phyloP scores from a whole-genome alignment of 2,888 invertebrate genomes.

The Drosophila neotestacea region DNA sequence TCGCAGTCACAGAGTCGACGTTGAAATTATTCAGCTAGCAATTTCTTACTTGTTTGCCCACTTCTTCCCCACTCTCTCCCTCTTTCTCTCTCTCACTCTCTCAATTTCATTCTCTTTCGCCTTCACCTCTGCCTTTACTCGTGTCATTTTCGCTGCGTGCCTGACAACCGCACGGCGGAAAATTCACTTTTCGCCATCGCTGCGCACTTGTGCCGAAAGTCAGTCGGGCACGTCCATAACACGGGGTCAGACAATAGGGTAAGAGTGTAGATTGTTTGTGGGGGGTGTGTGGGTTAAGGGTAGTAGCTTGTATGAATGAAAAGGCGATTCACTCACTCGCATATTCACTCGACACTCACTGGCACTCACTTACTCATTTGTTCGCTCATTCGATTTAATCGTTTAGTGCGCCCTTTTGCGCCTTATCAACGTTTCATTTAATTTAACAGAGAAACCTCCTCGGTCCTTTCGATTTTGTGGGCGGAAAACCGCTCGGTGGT shows the following conservation, averaged over 20 bases:
- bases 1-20: slow-evolving; percentile 16
- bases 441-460: slow-evolving; percentile 62
- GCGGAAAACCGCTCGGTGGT: slow-evolving; percentile 25
- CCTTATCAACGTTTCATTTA: slow-evolving; percentile 82
- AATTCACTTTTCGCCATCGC: slow-evolving; percentile 82
- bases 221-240: slow-evolving; percentile 77
- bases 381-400: slow-evolving; percentile 79
- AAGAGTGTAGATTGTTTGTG: not conserved
- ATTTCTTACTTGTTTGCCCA: slow-evolving; percentile 58
- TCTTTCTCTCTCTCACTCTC: not conserved
- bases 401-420: slow-evolving; percentile 81
- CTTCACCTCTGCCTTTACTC: slow-evolving; percentile 3
- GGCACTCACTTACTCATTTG: slow-evolving; percentile 70
- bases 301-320: slow-evolving; percentile 36
- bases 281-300: slow-evolving; percentile 11
- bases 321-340: slow-evolving; percentile 37
- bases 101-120: not conserved
- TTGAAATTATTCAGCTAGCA: slow-evolving; percentile 73
- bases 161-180: slow-evolving; percentile 78
- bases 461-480: slow-evolving; percentile 59
- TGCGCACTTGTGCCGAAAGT: slow-evolving; percentile 82
- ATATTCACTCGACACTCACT: not conserved
- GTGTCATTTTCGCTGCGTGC: slow-evolving; percentile 63
- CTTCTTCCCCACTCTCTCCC: slow-evolving; percentile 1
- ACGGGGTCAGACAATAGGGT: slow-evolving; percentile 26